phyloP scores from a whole-genome alignment of 2,797 vertebrate species.

The Alfaro cultratus region DNA sequence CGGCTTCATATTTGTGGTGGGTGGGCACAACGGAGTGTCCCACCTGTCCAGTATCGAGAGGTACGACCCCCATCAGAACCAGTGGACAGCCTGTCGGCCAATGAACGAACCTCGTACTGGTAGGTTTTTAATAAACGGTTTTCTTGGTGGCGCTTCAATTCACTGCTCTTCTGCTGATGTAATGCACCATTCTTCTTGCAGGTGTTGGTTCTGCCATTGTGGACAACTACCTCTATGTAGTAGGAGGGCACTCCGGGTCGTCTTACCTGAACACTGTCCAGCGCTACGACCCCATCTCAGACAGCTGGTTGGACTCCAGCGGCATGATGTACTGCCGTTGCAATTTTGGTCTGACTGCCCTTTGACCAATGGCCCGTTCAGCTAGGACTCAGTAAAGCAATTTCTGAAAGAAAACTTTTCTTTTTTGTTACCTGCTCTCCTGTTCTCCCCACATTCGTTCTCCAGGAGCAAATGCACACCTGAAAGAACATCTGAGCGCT shows the following conservation, averaged over 20 bases:
- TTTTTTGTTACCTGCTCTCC: conserved; percentile 67
- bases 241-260: conserved; percentile 96
- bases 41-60: conserved; percentile 97
- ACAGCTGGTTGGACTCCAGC: conserved; percentile 95
- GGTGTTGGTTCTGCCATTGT: conserved; percentile 96
- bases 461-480: conserved; percentile 65
- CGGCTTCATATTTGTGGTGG: conserved; percentile 98
- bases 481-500: conserved; percentile 35
- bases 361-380: conserved; percentile 84
- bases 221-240: conserved; percentile 97
- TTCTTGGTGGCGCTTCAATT: not conserved
- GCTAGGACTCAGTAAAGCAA: conserved; percentile 69
- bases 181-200: conserved; percentile 50
- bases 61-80: conserved; percentile 97
- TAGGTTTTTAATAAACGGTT: conserved; percentile 66
- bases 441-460: conserved; percentile 63
- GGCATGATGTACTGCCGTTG: conserved; percentile 98
- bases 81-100: conserved; percentile 97
- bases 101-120: conserved; percentile 98
- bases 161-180: not conserved
- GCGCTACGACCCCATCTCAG: conserved; percentile 94
- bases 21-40: conserved; percentile 96
- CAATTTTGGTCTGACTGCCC: conserved; percentile 96
- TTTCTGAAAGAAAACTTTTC: conserved; percentile 62
- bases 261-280: conserved; percentile 98